Evolutionary conservation across 1,140 invertebrate species (phyloP), one percentile per base, ranked within the genome.

Genomic region (Diabrotica virgifera): DNA sequence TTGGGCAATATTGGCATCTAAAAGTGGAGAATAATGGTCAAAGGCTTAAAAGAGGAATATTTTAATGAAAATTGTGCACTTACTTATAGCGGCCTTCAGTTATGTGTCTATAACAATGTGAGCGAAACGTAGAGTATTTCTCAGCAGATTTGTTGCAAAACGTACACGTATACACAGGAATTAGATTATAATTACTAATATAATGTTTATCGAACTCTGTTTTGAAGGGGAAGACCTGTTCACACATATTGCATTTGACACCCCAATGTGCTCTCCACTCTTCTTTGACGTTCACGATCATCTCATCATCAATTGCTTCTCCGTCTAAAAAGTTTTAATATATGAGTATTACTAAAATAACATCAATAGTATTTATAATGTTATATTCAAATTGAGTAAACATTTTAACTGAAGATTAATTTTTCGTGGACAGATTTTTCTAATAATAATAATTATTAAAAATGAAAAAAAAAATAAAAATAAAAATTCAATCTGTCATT

Each of bases 41-140:
- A 6, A 8, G 8, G 8, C 40, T 5, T n/a, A 46, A 46, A 10
- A 46, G 2, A 46, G 8, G 40, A 46, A 46, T 46, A n/a, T 46
- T 10, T 46, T n/a, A 46, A 24, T 24, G 4, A 24, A 24, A 24
- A 24, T 4, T 24, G 24, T 24, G 24, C 24, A 63, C 65, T 71
- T 72, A 78, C 77, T 75, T 77, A 57, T 76, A 79, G 66, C 78
- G 63, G 11, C 75, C 76, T 63, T 78, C 77, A 35, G 75, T 77
- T 62, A 78, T 74, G 63, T 79, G 77, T 35, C 78, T 60, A 66
- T 80, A 79, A 71, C 77, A 78, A 71, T 80, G 78, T 4, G 77
- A 79, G 58, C 77, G 63, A 70, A 78, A 80, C 8, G 77, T 79
- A 6, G 76, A 74, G 73, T 80, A 80, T 57, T 78, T 78, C 35